Evolutionary conservation across 2,113 vertebrate species (phyloP).

Genomic region (Nannobrachium achirus): DNA sequence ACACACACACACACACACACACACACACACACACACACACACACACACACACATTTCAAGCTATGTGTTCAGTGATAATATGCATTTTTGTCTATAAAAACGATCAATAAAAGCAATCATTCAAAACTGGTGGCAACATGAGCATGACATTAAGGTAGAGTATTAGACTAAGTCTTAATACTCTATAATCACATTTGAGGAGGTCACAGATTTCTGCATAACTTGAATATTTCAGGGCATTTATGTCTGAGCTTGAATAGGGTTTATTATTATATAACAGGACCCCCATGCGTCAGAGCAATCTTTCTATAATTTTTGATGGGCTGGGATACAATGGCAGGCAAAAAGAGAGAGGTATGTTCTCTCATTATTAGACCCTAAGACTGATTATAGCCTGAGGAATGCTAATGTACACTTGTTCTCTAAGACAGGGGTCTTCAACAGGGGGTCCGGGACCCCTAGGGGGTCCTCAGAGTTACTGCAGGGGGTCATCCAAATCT

Average conservation of each 20-base stretch:
- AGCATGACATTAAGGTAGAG: not conserved
- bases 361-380: constrained; percentile 53
- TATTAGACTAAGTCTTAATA: constrained; percentile 16
- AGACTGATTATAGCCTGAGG: constrained; percentile 45
- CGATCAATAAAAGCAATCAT: too few relatives aligned
- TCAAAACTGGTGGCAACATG: not conserved
- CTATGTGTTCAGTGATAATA: too few relatives aligned
- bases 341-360: constrained; percentile 25
- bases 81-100: too few relatives aligned
- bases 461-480: too few relatives aligned
- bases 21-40: too few relatives aligned
- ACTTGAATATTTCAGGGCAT: constrained; percentile 48
- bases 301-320: constrained; percentile 55
- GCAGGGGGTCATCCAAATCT: not conserved
- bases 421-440: too few relatives aligned
- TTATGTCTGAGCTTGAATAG: constrained; percentile 49
- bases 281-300: constrained; percentile 22
- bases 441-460: too few relatives aligned
- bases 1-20: too few relatives aligned
- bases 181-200: constrained; percentile 38
- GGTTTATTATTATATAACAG: constrained; percentile 24
- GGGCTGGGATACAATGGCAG: constrained; percentile 23
- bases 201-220: constrained; percentile 62
- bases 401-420: constrained; percentile 27
- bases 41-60: too few relatives aligned